Evolutionary conservation across 2,113 vertebrate genomes (phyloP).

Genomic region (Eulacestoma nigropectus): DNA sequence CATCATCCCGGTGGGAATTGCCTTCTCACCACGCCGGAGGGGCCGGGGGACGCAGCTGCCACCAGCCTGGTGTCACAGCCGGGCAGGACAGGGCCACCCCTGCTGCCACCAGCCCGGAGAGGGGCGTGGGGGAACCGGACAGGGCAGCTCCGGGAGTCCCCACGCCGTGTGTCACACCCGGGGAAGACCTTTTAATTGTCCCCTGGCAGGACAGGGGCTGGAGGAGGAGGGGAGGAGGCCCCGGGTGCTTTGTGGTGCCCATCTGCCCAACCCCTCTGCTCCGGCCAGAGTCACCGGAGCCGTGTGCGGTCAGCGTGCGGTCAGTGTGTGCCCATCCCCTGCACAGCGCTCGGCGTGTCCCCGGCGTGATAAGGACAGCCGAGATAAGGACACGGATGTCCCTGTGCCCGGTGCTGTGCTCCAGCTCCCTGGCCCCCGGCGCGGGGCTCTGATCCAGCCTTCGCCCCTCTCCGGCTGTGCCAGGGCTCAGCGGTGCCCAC

Average conservation of each 20-base stretch:
- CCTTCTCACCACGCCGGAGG: neutral
- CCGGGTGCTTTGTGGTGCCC: neutral
- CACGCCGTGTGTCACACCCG: neutral
- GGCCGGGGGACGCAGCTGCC: neutral
- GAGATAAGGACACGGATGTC: neutral
- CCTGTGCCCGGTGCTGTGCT: fast-evolving
- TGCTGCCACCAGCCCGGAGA: neutral
- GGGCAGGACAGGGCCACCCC: neutral
- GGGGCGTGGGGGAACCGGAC: fast-evolving
- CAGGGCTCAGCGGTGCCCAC: fast-evolving
- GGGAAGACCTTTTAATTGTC: neutral
- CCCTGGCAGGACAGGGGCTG: fast-evolving
- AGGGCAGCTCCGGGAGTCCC: neutral
- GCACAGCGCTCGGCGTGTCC: fast-evolving
- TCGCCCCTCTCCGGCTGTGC: neutral
- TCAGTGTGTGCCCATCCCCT: neutral
- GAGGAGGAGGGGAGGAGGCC: neutral
- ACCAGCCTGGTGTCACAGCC: neutral
- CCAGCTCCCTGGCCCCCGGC: neutral
- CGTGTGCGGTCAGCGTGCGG: neutral
- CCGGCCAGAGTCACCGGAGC: neutral
- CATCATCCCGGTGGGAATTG: neutral
- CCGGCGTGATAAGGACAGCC: neutral
- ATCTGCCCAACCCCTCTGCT: neutral
- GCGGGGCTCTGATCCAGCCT: neutral